These are phyloP conservation scores for Caenorhabditis afra DNA, from an alignment of 2,888 invertebrate genomes.

Conservation along the genomic window DNA sequence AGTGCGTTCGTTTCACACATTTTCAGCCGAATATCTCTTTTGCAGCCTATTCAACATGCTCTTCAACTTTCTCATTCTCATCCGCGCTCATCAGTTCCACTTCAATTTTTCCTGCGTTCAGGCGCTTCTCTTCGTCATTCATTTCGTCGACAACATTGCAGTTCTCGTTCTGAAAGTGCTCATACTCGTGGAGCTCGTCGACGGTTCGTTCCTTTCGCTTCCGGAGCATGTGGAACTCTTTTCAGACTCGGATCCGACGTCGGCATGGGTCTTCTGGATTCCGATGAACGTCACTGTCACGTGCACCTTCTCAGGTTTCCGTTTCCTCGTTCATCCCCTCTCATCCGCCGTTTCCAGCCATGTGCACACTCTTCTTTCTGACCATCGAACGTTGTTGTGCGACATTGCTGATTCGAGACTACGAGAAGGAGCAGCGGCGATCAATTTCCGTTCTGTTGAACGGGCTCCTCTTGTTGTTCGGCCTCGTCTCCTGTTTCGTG, in stretches of 20 bases:
- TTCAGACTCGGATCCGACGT: conserved; percentile 26
- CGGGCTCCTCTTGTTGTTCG: conserved; percentile 10
- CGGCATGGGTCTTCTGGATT: conserved; percentile 21
- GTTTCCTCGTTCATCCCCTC: background rate
- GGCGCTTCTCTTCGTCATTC: conserved; percentile 30
- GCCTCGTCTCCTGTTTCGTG: conserved; percentile 25
- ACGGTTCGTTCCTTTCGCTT: conserved; percentile 8
- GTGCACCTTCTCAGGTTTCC: conserved; percentile 34
- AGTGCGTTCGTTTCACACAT: conserved; percentile 18
- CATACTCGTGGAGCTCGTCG: conserved; percentile 11
- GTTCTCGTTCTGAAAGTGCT: conserved; percentile 24
- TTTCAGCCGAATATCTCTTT: background rate
- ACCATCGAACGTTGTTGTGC: conserved; percentile 39
- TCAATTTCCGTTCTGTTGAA: conserved; percentile 38
- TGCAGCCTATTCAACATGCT: conserved; percentile 36
- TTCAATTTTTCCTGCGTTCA: conserved; percentile 44
- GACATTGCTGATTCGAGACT: conserved; percentile 22
- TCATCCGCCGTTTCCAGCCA: conserved; percentile 21
- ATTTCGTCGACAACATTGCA: conserved; percentile 32
- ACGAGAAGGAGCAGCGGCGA: conserved; percentile 15
- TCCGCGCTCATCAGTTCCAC: conserved; percentile 44
- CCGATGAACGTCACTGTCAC: conserved; percentile 28
- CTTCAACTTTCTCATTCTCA: conserved; percentile 38
- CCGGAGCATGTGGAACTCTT: background rate
- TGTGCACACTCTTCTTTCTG: conserved; percentile 43